Percentiles rank a stretch among this genome's conserved stretches.
Evolutionary conservation across 2,797 vertebrate genomes (phyloP).

Genomic region (Martes flavigula): DNA sequence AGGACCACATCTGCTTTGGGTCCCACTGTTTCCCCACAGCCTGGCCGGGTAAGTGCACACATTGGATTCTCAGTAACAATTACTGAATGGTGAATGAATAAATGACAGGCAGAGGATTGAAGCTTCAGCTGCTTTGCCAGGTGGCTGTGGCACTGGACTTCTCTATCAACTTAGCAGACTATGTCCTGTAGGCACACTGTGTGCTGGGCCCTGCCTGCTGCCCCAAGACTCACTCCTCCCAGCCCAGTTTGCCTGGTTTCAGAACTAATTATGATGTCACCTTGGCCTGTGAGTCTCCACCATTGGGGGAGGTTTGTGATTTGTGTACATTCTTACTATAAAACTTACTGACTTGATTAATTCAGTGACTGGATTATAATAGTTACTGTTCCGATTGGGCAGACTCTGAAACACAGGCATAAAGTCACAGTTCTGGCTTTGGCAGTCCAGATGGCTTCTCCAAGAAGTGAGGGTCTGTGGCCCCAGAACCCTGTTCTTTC

Average conservation of each 20-base stretch:
- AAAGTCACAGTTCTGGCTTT: not conserved
- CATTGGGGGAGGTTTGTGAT: not conserved
- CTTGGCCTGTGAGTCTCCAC: not conserved
- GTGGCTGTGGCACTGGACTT: not conserved
- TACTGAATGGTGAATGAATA: not conserved
- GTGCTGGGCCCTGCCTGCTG: not conserved
- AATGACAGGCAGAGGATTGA: not conserved
- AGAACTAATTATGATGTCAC: not conserved
- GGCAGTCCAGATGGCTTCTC: not conserved
- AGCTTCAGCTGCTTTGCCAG: not conserved
- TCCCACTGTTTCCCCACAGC: not conserved
- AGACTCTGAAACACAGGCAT: not conserved
- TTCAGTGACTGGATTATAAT: not conserved
- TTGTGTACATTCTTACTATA: conserved; percentile 2
- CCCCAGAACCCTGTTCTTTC: not conserved
- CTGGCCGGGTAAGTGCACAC: not conserved
- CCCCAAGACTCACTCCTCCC: not conserved
- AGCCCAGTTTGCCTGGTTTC: not conserved
- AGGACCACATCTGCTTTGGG: not conserved
- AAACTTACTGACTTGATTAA: conserved; percentile 1
- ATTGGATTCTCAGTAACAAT: not conserved
- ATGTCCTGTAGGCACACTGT: not conserved
- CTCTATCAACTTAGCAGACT: not conserved
- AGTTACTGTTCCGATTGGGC: not conserved
- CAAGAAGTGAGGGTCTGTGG: not conserved